Base-by-base conservation (phyloP, 2,797 vertebrate species). In the Pangasius larnaudii region DNA sequence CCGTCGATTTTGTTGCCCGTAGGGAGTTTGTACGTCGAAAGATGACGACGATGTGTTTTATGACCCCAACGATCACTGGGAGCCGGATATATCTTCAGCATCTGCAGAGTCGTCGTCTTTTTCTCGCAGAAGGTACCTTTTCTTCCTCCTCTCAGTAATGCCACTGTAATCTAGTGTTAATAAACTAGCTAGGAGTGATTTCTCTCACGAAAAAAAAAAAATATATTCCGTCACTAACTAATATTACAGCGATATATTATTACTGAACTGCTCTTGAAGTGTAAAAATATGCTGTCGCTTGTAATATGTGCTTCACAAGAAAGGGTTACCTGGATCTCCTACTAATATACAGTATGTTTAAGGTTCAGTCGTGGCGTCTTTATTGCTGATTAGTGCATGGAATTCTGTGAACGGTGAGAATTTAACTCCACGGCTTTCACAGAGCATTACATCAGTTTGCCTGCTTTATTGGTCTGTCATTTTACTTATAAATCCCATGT, bases 11-110 rank as follows among this genome's bases (percentile, higher is more conserved):
- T 77, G 78, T 91, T 84, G 80, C 93, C 92, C 84, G 16, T 93
- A 99, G 98, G 96, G 92, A 89, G 95, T 96, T 85, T 87, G 93
- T 56, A 89, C 91, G 90, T 94, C 92, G 91, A 97, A 94, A 95
- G 94, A 95, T 93, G 97, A 97, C 82, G 97, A 98, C 74, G 97
- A 98, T 78, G 93, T 99, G 88, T 98, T 99, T 96, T 98, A 98
- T 90, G 96, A 97, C 91, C 98, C 98, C 78, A 95, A 95, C 93
- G 98, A 99, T 94, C 97, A 98, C 90, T 99, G 99, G 99, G 98
- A 99, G 88, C 97, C 97, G 88, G 98, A 99, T 94, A 92, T 99
- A 93, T 96, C 96, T 49, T 94, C 93, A 83, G 94, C 94, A 49
- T 95, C 95, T 27, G 91, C 97, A 0, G 59, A 95, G 78, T 96